phyloP scores from a whole-genome alignment of 2,113 vertebrate genomes.

The Colossoma macropomum region DNA sequence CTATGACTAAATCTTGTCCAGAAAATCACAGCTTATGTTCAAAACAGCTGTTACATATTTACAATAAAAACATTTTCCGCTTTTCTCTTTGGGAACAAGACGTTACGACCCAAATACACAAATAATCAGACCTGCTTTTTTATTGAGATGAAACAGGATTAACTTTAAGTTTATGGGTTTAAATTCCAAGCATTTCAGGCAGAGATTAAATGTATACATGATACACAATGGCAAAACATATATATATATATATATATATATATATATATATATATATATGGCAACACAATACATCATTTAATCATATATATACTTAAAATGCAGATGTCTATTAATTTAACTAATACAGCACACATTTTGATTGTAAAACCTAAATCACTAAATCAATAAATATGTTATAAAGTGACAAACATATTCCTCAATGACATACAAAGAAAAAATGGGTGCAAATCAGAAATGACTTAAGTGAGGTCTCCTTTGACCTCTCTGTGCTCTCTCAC shows the following conservation, averaged over 20 bases:
- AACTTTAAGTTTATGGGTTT: neutral
- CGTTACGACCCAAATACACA: neutral
- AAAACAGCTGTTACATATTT: too few species aligned
- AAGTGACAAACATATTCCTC: neutral
- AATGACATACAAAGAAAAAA: neutral
- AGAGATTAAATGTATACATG: neutral
- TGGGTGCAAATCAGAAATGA: neutral
- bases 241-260: neutral
- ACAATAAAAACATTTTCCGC: too few species aligned
- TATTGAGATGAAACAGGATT: slow-evolving; percentile 19
- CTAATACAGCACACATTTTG: neutral
- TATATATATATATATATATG: neutral
- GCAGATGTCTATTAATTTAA: neutral
- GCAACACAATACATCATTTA: too few species aligned
- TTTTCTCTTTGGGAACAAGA: too few species aligned
- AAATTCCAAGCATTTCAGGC: neutral
- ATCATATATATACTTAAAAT: neutral
- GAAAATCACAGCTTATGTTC: too few species aligned
- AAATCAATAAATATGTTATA: neutral
- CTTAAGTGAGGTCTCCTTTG: neutral
- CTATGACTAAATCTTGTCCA: too few species aligned
- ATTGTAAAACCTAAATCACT: too few species aligned
- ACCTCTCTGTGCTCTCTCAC: too few species aligned
- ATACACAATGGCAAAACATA: neutral
- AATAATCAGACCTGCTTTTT: neutral